Base-by-base conservation (phyloP, 2,113 vertebrate genomes). In the Myrmecobius fasciatus region DNA sequence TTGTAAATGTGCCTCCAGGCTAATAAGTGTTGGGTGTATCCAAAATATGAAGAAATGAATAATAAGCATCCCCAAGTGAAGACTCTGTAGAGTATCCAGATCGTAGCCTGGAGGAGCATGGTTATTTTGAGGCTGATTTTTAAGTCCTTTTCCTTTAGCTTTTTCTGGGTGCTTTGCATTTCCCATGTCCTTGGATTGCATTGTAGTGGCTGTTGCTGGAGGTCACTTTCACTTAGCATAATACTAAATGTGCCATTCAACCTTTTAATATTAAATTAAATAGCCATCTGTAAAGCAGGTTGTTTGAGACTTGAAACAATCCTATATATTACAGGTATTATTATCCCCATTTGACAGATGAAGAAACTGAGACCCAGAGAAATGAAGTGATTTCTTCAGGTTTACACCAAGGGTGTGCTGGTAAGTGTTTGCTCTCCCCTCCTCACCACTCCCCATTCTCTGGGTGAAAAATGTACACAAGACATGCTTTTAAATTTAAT, bases 1-100 rank as follows among this genome's bases (percentile, higher is more conserved):
- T 96, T 94, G 11, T 95, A 95, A 95, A 96, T 94, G 88, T 94
- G 43, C 48, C 93, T 90, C 52, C 89, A 88, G 90, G 92, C 48
- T 53, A 93, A n/a, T 83, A 91, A 94, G 36, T 93, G 90, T 97
- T 53, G 52, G 67, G 67, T 94, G n/a, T 75, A 92, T 53, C 67
- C 26, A 53, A 96, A 91, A 51, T 95, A 95, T 93, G 92, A 91
- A 95, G 88, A 96, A 95, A 95, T 89, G 95, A 95, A 94, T 91
- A 97, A 95, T 96, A 95, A 94, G 14, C 52, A 60, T 92, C 48
- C 28, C 10, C 47, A 56, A 93, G 25, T 46, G 47, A 97, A 93
- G 60, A 95, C 90, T 17, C 26, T 94, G 52, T 92, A 51, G 36
- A 53, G 26, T 28, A 28, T 89, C 26, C 53, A 88, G 1, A 52